Evolutionary conservation across 2,797 vertebrate species (phyloP).

Genomic region (Apodemus agrarius): DNA sequence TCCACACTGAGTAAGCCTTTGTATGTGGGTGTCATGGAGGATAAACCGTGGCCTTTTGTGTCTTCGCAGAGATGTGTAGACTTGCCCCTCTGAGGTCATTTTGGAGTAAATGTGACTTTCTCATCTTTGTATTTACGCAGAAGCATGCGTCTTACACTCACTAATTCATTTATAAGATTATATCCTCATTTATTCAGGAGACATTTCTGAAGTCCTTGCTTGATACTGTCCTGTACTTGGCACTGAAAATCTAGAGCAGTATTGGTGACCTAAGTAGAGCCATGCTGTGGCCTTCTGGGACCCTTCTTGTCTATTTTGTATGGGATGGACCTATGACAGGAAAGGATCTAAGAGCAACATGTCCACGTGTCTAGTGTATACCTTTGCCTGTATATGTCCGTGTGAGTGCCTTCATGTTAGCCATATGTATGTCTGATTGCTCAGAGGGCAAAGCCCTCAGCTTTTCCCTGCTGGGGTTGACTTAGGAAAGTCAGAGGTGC

Average conservation of each 20-base stretch:
- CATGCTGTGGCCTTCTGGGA: not conserved
- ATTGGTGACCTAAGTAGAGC: not conserved
- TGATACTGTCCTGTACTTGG: not conserved
- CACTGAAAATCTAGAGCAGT: not conserved
- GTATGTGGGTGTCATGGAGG: not conserved
- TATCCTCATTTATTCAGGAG: not conserved
- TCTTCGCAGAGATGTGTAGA: not conserved
- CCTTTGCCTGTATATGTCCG: not conserved
- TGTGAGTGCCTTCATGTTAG: not conserved
- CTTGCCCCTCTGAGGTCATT: not conserved
- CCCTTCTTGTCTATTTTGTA: not conserved
- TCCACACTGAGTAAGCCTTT: not conserved
- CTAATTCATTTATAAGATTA: not conserved
- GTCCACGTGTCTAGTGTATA: not conserved
- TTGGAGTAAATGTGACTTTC: not conserved
- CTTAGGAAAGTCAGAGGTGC: not conserved
- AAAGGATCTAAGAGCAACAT: not conserved
- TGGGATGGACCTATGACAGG: not conserved
- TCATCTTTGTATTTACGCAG: not conserved
- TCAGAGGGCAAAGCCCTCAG: not conserved
- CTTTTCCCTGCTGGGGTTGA: not conserved
- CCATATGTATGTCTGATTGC: not conserved
- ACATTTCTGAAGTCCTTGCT: not conserved
- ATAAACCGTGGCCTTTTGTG: not conserved
- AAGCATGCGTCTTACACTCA: slow-evolving; percentile 4